These are phyloP conservation scores for Phaethornis superciliosus DNA, from an alignment of 2,113 vertebrate genomes.

Conservation along the genomic window DNA sequence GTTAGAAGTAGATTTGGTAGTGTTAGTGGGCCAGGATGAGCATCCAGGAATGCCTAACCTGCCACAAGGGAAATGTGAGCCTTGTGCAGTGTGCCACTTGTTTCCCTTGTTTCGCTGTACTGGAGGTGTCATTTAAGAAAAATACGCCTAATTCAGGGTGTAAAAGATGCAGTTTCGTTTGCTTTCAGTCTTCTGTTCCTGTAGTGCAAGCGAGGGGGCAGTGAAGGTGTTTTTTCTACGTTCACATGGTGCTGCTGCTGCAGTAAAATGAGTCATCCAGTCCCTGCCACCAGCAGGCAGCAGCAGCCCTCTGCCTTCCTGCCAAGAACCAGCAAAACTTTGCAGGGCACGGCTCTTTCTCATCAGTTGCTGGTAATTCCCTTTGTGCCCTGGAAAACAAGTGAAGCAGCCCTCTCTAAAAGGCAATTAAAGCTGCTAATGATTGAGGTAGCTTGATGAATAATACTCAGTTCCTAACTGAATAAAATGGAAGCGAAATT, in stretches of 20 bases:
- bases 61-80: background rate
- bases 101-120: background rate
- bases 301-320: background rate
- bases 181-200: background rate
- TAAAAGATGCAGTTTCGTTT: background rate
- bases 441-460: background rate
- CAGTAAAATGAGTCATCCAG: constrained; percentile 63
- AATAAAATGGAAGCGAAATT: background rate
- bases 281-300: background rate
- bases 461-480: background rate
- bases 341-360: background rate
- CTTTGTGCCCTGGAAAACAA: background rate
- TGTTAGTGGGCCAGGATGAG: background rate
- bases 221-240: background rate
- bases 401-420: background rate
- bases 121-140: background rate
- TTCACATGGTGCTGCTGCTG: constrained; percentile 31
- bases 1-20: background rate
- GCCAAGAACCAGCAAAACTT: background rate
- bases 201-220: background rate
- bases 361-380: background rate
- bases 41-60: background rate
- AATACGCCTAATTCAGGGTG: fast-evolving
- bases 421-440: background rate
- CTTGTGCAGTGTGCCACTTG: fast-evolving